These are phyloP conservation scores for Drosophila fungiperda DNA, from an alignment of 2,888 invertebrate genomes.

Conservation along the genomic window DNA sequence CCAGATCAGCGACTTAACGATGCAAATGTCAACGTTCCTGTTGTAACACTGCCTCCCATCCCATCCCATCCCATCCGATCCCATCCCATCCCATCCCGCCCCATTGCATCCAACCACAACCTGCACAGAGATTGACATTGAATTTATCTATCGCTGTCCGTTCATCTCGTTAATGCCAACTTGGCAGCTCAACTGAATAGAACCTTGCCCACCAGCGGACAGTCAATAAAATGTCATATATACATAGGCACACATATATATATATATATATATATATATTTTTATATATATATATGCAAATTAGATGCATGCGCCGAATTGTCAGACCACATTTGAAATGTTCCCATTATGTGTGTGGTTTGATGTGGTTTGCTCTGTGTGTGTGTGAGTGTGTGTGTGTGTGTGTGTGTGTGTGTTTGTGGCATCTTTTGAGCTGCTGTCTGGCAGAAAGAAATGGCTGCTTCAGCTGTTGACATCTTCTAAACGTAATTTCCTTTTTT, in stretches of 20 bases:
- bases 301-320: conserved; percentile 34
- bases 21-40: conserved; percentile 59
- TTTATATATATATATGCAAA: conserved; percentile 43
- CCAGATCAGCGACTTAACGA: conserved; percentile 55
- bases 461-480: conserved; percentile 24
- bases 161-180: conserved; percentile 57
- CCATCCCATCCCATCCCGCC: neutral
- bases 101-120: neutral
- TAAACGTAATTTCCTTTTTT: conserved; percentile 42
- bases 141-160: conserved; percentile 51
- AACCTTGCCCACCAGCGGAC: conserved; percentile 48
- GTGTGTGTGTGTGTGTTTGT: conserved; percentile 22
- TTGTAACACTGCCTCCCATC: conserved; percentile 11
- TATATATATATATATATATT: neutral
- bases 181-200: conserved; percentile 23
- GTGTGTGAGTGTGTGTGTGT: neutral
- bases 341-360: conserved; percentile 10
- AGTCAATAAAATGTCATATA: conserved; percentile 41
- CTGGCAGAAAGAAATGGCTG: conserved; percentile 13
- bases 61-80: neutral
- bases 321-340: conserved; percentile 47
- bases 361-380: neutral
- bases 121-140: conserved; percentile 49
- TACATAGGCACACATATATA: conserved; percentile 4
- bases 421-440: conserved; percentile 32